Conservation (phyloP, 2,113 vertebrate genomes). For the Hydropotes inermis region DNA sequence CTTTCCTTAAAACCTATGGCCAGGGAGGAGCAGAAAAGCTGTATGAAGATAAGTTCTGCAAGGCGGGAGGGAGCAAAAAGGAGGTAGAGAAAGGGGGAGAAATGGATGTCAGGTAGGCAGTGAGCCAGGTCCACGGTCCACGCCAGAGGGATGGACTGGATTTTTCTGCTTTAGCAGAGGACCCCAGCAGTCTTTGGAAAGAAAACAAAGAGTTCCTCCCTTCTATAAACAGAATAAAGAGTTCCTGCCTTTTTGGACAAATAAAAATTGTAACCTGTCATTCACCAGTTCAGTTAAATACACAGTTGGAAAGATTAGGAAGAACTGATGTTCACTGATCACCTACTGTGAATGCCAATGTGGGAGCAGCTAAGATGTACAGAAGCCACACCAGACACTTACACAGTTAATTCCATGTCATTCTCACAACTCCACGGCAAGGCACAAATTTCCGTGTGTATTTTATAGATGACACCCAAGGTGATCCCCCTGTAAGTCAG, state of each 20-base stretch:
- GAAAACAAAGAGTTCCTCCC: background rate
- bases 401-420: fast-evolving
- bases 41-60: background rate
- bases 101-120: background rate
- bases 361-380: background rate
- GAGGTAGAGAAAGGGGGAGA: background rate
- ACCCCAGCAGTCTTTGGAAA: background rate
- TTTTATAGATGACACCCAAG: background rate
- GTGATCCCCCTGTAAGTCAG: background rate
- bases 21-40: background rate
- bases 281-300: background rate
- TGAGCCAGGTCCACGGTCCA: background rate
- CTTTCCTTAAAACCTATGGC: background rate
- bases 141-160: background rate
- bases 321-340: background rate
- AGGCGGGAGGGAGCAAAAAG: background rate
- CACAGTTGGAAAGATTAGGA: background rate
- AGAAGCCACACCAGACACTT: background rate
- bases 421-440: background rate
- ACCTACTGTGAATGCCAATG: background rate
- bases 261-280: constrained; percentile 29
- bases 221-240: constrained; percentile 43
- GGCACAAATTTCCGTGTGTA: background rate
- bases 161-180: constrained; percentile 46
- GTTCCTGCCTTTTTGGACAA: background rate